Conservation (phyloP, 2,113 vertebrate species). For the Geococcyx californianus region DNA sequence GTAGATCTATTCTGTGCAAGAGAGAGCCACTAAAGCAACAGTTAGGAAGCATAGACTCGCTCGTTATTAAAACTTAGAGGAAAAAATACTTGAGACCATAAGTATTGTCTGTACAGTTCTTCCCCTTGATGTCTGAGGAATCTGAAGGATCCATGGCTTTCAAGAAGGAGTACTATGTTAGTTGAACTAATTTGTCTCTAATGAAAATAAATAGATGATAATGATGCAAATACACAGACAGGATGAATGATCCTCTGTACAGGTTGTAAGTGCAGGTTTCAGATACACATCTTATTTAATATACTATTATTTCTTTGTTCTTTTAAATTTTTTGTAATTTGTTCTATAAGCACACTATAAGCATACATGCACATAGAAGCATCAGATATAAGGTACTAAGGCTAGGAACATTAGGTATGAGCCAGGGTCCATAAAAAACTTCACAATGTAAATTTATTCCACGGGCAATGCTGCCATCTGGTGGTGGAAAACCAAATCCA, state of each 20-base stretch:
- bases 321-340: neutral
- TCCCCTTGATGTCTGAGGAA: neutral
- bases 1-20: neutral
- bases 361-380: neutral
- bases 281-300: neutral
- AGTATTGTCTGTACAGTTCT: neutral
- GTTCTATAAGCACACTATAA: neutral
- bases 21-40: neutral
- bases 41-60: neutral
- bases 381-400: neutral
- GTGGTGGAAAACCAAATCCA: constrained; percentile 28
- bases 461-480: constrained; percentile 71
- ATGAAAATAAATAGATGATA: neutral
- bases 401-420: neutral
- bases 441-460: neutral
- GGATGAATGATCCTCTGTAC: neutral
- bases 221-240: neutral
- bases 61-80: neutral
- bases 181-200: neutral
- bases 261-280: neutral
- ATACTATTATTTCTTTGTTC: neutral
- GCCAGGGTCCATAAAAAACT: neutral
- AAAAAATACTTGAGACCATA: neutral
- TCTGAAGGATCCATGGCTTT: neutral
- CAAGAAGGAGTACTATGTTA: neutral